Percentiles rank a stretch among this genome's conserved stretches.
These are phyloP conservation scores for Zophobas morio DNA, from an alignment of 1,140 invertebrate genomes.

Conservation along the genomic window DNA sequence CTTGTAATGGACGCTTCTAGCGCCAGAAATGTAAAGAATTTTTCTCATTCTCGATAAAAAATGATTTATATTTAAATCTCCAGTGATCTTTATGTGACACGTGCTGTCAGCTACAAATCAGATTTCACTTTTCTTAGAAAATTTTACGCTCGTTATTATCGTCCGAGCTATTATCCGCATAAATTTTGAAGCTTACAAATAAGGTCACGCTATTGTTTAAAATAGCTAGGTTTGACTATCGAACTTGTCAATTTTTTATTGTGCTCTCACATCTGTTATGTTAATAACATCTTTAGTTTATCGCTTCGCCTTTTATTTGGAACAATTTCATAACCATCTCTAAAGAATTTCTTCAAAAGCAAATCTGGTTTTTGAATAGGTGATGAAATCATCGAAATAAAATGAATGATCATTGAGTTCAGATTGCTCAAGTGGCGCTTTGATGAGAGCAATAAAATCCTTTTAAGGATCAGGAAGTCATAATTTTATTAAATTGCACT, in stretches of 20 bases:
- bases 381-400: slow-evolving; percentile 1
- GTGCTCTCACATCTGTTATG: neutral
- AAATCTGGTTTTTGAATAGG: neutral
- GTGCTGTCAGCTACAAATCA: neutral
- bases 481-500: slow-evolving; percentile 1
- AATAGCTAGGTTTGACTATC: neutral
- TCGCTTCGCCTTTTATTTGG: neutral
- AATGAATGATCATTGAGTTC: neutral
- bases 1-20: neutral
- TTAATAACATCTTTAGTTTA: slow-evolving; percentile 5
- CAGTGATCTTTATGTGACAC: neutral
- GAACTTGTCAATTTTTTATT: neutral
- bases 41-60: neutral
- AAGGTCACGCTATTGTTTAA: neutral
- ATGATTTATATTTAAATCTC: too few species aligned
- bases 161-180: too few species aligned
- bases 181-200: too few species aligned
- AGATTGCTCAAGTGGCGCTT: slow-evolving; percentile 7
- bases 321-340: neutral
- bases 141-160: neutral
- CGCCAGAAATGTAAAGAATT: neutral
- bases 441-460: slow-evolving; percentile 2
- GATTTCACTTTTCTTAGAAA: neutral
- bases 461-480: neutral
- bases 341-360: neutral